Evolutionary conservation across 2,888 invertebrate genomes (phyloP).

Genomic region (Amphipoea lucens): DNA sequence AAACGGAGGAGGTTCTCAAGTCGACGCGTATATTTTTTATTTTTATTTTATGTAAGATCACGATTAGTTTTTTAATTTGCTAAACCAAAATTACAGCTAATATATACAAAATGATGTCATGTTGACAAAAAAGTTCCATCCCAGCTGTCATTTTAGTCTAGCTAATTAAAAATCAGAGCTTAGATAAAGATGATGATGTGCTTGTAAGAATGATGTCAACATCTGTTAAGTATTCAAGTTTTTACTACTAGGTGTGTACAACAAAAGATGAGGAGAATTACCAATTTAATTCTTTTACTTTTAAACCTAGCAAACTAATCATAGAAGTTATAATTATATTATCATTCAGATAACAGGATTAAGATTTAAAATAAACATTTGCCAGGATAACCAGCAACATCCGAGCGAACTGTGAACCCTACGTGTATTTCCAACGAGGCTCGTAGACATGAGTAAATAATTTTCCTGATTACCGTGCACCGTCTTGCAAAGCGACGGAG

Average conservation of each 20-base stretch:
- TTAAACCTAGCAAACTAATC: too few species aligned
- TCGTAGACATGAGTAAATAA: slow-evolving; percentile 89
- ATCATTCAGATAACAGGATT: too few species aligned
- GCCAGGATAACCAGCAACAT: not conserved
- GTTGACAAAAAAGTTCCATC: not conserved
- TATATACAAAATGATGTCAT: not conserved
- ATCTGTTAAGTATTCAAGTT: not conserved
- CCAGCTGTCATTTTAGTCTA: not conserved
- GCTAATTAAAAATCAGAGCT: not conserved
- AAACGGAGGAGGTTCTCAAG: too few species aligned
- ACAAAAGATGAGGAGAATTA: not conserved
- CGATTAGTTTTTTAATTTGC: not conserved
- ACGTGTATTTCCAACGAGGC: slow-evolving; percentile 75
- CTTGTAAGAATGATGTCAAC: not conserved
- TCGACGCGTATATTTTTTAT: too few species aligned
- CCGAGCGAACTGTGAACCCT: slow-evolving; percentile 78
- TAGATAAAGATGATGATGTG: not conserved
- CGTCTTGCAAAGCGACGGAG: slow-evolving; percentile 77
- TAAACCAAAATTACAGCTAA: not conserved
- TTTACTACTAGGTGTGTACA: not conserved
- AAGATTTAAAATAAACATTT: not conserved
- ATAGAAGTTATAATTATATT: too few species aligned
- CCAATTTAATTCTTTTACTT: not conserved
- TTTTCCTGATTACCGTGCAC: slow-evolving; percentile 89
- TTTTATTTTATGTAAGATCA: too few species aligned